phyloP scores from a whole-genome alignment of 2,113 vertebrate genomes.

The Semicossyphus pulcher region DNA sequence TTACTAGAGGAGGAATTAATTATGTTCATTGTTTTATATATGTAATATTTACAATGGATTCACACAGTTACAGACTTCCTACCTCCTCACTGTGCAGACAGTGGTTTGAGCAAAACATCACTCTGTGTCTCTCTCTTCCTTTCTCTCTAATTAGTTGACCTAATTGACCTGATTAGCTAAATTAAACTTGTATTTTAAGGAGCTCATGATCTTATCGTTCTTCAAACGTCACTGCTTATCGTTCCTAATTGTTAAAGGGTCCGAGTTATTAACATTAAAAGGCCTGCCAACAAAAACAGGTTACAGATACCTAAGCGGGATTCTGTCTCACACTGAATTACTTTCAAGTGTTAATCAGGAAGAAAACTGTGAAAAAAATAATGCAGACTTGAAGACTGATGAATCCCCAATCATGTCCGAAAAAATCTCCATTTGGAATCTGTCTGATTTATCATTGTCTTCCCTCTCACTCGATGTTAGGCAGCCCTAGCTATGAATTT shows the following conservation, averaged over 20 bases:
- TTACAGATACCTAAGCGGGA: not conserved
- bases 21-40: too few relatives aligned
- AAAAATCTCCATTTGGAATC: conserved; percentile 30
- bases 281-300: too few relatives aligned
- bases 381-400: conserved; percentile 6
- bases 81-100: not conserved
- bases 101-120: not conserved
- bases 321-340: conserved; percentile 5
- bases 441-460: conserved; percentile 40
- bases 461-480: conserved; percentile 35
- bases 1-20: too few relatives aligned
- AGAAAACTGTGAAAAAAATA: conserved; percentile 8
- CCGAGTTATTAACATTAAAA: not conserved
- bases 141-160: not conserved
- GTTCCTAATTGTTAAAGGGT: not conserved
- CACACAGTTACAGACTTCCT: not conserved
- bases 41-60: too few relatives aligned
- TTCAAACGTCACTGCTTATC: not conserved
- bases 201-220: not conserved
- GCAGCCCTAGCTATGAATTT: conserved; percentile 14
- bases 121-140: not conserved
- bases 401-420: conserved; percentile 35
- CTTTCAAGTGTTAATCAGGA: conserved; percentile 12
- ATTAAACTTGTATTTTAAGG: not conserved
- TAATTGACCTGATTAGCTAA: not conserved